Evolutionary conservation across 2,113 vertebrate genomes (phyloP).

Genomic region (Neolamprologus devosi): DNA sequence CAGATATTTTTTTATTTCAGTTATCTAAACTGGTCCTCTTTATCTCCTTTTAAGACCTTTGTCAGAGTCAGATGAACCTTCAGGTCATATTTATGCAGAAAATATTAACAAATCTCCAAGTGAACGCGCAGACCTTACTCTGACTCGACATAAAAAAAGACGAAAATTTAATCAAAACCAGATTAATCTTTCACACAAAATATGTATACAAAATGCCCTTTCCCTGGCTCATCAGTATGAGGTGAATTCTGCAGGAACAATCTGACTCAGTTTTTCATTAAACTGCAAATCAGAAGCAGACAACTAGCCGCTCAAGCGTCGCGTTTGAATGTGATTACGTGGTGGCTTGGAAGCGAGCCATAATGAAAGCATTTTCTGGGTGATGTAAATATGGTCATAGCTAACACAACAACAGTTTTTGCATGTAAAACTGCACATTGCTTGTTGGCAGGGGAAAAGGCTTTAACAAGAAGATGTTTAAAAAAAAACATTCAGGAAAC

Average conservation of each 20-base stretch:
- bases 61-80: neutral
- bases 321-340: neutral
- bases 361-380: neutral
- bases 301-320: neutral
- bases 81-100: neutral
- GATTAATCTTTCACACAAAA: neutral
- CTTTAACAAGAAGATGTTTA: neutral
- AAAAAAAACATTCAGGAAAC: neutral
- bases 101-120: neutral
- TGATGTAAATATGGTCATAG: neutral
- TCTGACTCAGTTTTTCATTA: neutral
- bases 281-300: neutral
- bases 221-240: neutral
- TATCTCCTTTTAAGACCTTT: neutral
- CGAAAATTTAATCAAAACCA: neutral
- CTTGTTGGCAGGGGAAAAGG: neutral
- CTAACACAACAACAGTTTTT: neutral
- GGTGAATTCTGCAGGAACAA: neutral
- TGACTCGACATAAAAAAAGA: neutral
- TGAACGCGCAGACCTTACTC: neutral
- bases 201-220: neutral
- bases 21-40: neutral
- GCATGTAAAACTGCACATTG: neutral
- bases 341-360: neutral
- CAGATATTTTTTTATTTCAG: neutral